Base-by-base conservation (phyloP, 2,113 vertebrate genomes). In the Girardinichthys multiradiatus region DNA sequence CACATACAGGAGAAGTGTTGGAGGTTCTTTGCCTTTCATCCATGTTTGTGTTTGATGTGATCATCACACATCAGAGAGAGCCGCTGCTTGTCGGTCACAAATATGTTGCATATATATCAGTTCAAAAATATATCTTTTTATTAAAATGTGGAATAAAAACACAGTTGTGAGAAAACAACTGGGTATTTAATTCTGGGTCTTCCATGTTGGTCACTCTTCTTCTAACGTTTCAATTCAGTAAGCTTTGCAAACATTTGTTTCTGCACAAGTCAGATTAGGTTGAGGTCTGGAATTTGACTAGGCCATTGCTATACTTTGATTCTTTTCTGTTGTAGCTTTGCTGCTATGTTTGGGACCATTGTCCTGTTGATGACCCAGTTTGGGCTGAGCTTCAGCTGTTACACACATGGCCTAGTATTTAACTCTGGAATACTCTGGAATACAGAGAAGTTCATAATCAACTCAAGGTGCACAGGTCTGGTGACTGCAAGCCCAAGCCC, bases 1-100 rank as follows among this genome's bases (percentile, higher is more conserved):
- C 92, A 91, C 81, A 92, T 92, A 89, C 89, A 88, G 81, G 80
- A 91, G 84, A 85, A 57, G 74, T 68, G 85, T 83, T 86, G 86
- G 84, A 89, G 79, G 84, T 84, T 79, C 85, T 77, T 70, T 60
- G 59, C 84, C 88, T 92, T 92, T 92, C 86, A 90, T 91, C 90
- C 80, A 2, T 75, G 62, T 83, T 83, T 89, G 84, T 70, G 86
- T 91, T 91, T 91, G 88, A 91, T 88, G 84, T 91, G 76, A 62
- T 84, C 80, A 85, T 85, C 81, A 77, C 85, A 79, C 70, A 61
- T 78, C 57, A 82, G 86, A 80, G 63, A 90, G 86, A 86, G 73
- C 86, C 88, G 86, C 83, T 68, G 70, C 37, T 70, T 73, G 75
- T 68, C 63, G 69, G 30, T 66, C 21, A 2, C 48, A 65, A 54